Base-by-base conservation (phyloP, 2,888 invertebrate species). In the Apotomis turbidana region DNA sequence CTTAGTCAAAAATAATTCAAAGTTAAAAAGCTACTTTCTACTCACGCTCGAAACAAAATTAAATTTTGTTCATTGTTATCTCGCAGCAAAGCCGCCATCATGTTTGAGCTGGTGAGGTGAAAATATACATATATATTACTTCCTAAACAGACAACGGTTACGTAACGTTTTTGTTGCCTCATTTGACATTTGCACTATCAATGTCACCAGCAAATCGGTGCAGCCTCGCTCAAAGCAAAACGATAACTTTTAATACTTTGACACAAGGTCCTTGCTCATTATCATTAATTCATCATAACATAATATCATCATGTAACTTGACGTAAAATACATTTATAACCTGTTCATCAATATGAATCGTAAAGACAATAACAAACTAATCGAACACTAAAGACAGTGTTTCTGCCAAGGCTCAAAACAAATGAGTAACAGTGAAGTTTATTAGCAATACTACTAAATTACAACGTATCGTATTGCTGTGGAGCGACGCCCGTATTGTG, bases 111-210 rank as follows among this genome's bases (percentile, higher is more conserved):
- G 15, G 15, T 15, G 15, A 15, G 15, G 15, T 15, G 6, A 41
- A 41, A 41, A 41, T 41, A 6, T 41, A 27, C 10, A 36, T 57
- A 36, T 57, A 36, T 49, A 49, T 10, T 2, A 10, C 10, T 49
- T 49, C 49, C 9, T 49, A 9, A 27, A 27, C 27, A 27, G 49
- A 10, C 9, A 12, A 49, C 4, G 27, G 4, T 66, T 27, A 55
- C 27, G 54, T 44, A 54, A 64, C 55, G 44, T 66, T 44, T 27
- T 46, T 57, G 55, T 57, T 66, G 55, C 36, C 57, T 66, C 38
- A 46, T 66, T 66, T 66, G 55, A 66, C 55, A 57, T 55, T 55
- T 66, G 46, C 36, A 66, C 55, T 55, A 54, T 66, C 55, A 46
- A 66, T 66, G 66, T 36, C 66, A 64, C 2, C 27, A 57, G 44